Percentiles rank a stretch among this genome's conserved stretches.
phyloP scores from a whole-genome alignment of 37 sponge, comb jelly and placozoan genomes.

The Sycon ciliatum region DNA sequence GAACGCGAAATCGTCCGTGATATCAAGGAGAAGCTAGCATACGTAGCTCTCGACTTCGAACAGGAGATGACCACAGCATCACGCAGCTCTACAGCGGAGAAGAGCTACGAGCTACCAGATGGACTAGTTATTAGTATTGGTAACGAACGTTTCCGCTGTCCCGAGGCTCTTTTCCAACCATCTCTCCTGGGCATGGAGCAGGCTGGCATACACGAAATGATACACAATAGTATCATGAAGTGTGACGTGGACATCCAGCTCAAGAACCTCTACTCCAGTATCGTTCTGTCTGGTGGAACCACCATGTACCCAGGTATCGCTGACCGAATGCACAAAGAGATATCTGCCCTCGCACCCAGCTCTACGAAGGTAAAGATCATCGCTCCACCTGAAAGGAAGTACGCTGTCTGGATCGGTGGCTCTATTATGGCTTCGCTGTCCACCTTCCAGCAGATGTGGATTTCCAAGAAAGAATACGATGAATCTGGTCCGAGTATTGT shows the following conservation, averaged over 20 bases:
- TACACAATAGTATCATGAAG: slow-evolving; percentile 32
- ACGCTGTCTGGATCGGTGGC: not conserved
- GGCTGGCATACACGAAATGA: slow-evolving; percentile 34
- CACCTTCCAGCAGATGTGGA: not conserved
- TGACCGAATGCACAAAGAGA: not conserved
- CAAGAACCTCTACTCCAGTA: slow-evolving; percentile 16
- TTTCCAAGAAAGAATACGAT: not conserved
- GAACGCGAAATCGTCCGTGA: not conserved
- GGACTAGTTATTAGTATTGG: not conserved
- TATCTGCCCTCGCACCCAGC: not conserved
- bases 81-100: not conserved
- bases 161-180: slow-evolving; percentile 39
- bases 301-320: not conserved
- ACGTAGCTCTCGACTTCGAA: not conserved
- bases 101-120: not conserved
- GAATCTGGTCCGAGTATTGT: not conserved
- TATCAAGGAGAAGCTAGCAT: not conserved
- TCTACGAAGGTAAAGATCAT: not conserved
- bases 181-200: slow-evolving; percentile 33
- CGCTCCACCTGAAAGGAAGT: not conserved
- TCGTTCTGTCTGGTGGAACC: not conserved
- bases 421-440: not conserved
- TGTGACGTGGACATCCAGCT: slow-evolving; percentile 41
- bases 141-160: slow-evolving; percentile 25
- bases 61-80: not conserved